Evolutionary conservation across 2,797 vertebrate species (phyloP), one percentile per base, ranked within the genome.

Genomic region (Halcyon badia): DNA sequence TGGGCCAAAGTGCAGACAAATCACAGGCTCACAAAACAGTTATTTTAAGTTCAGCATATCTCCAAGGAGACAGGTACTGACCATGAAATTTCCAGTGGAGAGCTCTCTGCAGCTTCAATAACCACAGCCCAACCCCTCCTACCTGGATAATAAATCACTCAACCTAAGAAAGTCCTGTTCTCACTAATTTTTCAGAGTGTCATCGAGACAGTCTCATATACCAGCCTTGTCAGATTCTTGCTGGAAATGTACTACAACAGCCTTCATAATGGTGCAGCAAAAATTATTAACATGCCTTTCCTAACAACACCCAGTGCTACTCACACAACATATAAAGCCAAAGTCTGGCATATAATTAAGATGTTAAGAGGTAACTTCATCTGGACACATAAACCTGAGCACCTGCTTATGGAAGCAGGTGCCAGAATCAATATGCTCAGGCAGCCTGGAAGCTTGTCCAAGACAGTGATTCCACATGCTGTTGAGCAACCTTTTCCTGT

Each of bases 351-450:
- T 10, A 12, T 81, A 94, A 97, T 90, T 90, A 66, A 97, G 87
- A 95, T 72, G 83, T 90, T 78, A 92, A 94, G 79, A 90, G 62
- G 69, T 69, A 89, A 89, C 57, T 90, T 94, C 87, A 85, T 86
- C 87, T 91, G 84, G 76, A 88, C 76, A 94, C 69, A 86, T 75
- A 94, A 96, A 92, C 66, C 80, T 54, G 71, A 91, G 75, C 81
- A 89, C 87, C 89, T 87, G 89, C 65, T 52, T 78, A 54, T 61
- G 82, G 79, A 75, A 78, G 49, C 68, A 54, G 79, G 61, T 94
- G 91, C 91, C 94, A 95, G 72, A 97, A 86, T 88, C 85, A 88
- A 95, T 83, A 78, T 0, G 0, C 28, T 81, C 12, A 8, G 64
- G 68, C 81, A 90, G 84, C 31, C 57, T 93, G 91, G 84, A 87